These are phyloP conservation scores for Pseudococcus longispinus DNA, from an alignment of 2,888 invertebrate genomes.

Conservation along the genomic window DNA sequence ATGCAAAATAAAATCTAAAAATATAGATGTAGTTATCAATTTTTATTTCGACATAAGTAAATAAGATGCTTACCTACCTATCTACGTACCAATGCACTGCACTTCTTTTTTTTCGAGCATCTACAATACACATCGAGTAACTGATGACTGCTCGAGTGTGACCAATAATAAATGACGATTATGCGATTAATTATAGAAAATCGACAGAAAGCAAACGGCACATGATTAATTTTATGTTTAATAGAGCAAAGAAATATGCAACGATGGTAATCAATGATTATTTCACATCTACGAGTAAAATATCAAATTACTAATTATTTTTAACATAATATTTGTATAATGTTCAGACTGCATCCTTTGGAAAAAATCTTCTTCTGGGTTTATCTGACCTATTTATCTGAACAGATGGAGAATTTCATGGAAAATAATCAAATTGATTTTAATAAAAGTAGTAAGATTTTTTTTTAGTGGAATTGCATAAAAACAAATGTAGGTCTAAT, in stretches of 20 bases:
- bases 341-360: background rate
- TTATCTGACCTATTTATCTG: background rate
- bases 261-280: background rate
- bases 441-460: no score
- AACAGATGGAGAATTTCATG: background rate
- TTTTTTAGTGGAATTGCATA: no score
- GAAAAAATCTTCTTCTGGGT: background rate
- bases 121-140: background rate
- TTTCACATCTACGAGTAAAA: background rate
- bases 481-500: no score
- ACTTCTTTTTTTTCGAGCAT: no score
- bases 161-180: background rate
- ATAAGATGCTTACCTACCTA: no score
- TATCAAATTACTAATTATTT: background rate
- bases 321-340: background rate
- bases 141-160: background rate
- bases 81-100: no score
- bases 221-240: constrained; percentile 10
- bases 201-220: background rate
- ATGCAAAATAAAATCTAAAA: no score
- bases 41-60: no score
- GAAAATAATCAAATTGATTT: no score
- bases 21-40: no score
- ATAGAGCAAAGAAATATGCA: constrained; percentile 19
- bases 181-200: constrained; percentile 2